A percentile compares a stretch with the other conserved stretches of the same genome.
Evolutionary conservation across 1,140 invertebrate genomes (phyloP).

Genomic region (Drepana arcuata): DNA sequence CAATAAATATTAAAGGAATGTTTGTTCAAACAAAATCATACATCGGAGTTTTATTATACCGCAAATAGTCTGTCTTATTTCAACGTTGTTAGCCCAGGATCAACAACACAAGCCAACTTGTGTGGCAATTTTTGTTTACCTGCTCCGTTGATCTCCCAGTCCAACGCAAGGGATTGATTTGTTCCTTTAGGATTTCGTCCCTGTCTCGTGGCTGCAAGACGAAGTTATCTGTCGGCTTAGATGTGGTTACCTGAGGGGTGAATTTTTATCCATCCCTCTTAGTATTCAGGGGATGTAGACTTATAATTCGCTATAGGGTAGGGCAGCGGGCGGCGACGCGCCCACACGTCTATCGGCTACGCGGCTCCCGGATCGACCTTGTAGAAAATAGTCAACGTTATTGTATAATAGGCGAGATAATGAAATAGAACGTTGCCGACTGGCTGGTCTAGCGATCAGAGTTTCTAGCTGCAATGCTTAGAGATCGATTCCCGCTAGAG

Average conservation of each 20-base stretch:
- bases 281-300: slow-evolving; percentile 44
- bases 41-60: slow-evolving; percentile 15
- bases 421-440: no score
- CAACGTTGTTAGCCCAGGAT: slow-evolving; percentile 31
- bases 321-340: slow-evolving; percentile 22
- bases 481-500: no score
- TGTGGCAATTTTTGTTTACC: slow-evolving; percentile 27
- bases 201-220: slow-evolving; percentile 24
- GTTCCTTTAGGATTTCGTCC: slow-evolving; percentile 33
- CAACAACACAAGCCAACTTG: slow-evolving; percentile 22
- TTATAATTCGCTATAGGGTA: slow-evolving; percentile 45
- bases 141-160: slow-evolving; percentile 33
- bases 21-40: slow-evolving; percentile 6
- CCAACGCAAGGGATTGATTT: slow-evolving; percentile 35
- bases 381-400: slow-evolving; percentile 8
- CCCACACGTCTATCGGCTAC: slow-evolving; percentile 23
- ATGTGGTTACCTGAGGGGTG: slow-evolving; percentile 42
- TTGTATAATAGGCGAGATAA: no score
- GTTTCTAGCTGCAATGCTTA: no score
- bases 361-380: neutral
- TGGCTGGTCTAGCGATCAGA: no score
- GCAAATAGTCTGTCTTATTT: slow-evolving; percentile 18
- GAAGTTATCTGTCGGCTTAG: slow-evolving; percentile 45
- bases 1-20: no score
- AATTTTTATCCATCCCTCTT: slow-evolving; percentile 43